These are phyloP conservation scores for Anas platyrhynchos DNA, from an alignment of 2,113 vertebrate genomes.

Conservation along the genomic window DNA sequence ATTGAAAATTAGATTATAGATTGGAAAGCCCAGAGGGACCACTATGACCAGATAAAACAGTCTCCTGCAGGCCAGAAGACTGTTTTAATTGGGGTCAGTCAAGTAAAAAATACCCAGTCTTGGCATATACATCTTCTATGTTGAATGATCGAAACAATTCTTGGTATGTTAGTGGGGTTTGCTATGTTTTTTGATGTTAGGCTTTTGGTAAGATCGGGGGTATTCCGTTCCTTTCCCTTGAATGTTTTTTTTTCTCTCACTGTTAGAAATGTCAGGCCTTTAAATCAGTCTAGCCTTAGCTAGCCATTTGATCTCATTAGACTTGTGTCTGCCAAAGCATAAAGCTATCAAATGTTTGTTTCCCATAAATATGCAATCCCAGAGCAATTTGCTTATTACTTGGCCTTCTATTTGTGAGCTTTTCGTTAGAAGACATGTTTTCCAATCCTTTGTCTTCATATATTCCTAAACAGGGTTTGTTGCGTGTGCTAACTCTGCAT, in stretches of 20 bases:
- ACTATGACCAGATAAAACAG: constrained; percentile 27
- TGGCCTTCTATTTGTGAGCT: not conserved
- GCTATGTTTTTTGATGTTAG: not conserved
- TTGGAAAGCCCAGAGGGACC: constrained; percentile 18
- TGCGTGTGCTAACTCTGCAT: rapidly evolving
- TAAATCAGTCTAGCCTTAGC: not conserved
- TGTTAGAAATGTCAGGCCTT: not conserved
- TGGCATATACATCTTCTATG: not conserved
- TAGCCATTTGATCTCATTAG: not conserved
- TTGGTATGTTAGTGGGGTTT: not conserved
- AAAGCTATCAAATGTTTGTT: not conserved
- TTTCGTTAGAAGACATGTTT: not conserved
- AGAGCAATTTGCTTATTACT: not conserved
- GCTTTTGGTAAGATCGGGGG: not conserved
- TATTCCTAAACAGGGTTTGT: not conserved
- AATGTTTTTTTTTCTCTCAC: not conserved
- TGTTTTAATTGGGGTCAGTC: not conserved
- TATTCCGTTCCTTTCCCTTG: not conserved
- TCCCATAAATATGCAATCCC: not conserved
- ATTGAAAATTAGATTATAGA: constrained; percentile 26
- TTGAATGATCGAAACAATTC: not conserved
- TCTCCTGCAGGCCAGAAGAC: not conserved
- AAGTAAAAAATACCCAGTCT: not conserved
- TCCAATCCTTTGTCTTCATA: not conserved
- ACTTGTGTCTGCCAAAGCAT: not conserved